Percentiles rank a stretch among this genome's conserved stretches.
phyloP scores from a whole-genome alignment of 1,140 invertebrate genomes.

The Neodiprion fabricii region DNA sequence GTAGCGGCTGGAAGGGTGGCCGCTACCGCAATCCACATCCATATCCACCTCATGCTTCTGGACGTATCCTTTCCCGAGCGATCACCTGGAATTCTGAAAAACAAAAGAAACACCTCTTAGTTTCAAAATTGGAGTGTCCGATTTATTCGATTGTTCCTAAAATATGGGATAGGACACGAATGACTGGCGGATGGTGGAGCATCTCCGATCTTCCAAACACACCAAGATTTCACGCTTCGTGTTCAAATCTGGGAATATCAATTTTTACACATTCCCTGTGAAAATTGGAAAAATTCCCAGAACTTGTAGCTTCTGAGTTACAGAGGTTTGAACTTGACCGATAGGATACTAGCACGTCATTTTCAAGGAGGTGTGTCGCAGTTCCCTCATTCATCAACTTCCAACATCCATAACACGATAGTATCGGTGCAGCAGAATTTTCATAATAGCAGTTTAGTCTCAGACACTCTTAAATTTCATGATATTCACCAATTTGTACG shows the following conservation, averaged over 20 bases:
- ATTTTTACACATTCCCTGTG: background rate
- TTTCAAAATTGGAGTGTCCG: background rate
- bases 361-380: too few relatives aligned
- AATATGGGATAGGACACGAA: too few relatives aligned
- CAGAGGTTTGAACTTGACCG: too few relatives aligned
- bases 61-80: conserved; percentile 29
- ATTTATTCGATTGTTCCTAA: background rate
- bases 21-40: conserved; percentile 45
- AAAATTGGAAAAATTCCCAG: background rate
- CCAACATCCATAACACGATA: too few relatives aligned
- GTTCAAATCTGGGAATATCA: background rate
- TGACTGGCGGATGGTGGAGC: background rate
- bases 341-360: too few relatives aligned
- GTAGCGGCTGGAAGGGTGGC: conserved; percentile 44
- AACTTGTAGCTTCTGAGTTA: too few relatives aligned
- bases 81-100: conserved; percentile 36
- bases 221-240: background rate
- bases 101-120: conserved; percentile 16
- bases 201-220: background rate
- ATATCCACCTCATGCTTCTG: conserved; percentile 36
- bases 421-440: too few relatives aligned
- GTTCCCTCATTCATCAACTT: too few relatives aligned
- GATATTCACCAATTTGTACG: too few relatives aligned
- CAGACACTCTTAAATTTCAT: too few relatives aligned
- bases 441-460: too few relatives aligned